A percentile compares a stretch with the other conserved stretches of the same genome.
Evolutionary conservation across 2,888 invertebrate species (phyloP).

Genomic region (Patella depressa): DNA sequence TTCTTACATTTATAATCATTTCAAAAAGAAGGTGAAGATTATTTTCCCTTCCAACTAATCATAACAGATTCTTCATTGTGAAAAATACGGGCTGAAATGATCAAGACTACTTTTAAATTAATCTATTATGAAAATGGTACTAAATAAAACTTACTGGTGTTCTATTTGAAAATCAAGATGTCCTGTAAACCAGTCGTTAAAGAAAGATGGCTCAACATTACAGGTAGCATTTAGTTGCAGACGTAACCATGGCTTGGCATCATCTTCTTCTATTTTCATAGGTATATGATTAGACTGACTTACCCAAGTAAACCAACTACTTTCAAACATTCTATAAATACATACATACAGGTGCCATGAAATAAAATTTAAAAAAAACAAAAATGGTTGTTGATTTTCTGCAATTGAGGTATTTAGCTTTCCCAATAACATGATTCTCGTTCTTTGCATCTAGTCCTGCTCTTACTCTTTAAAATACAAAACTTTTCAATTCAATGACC

Average conservation of each 20-base stretch:
- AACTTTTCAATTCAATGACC: constrained; percentile 13
- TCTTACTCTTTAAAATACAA: not conserved
- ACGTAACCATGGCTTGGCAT: constrained; percentile 42
- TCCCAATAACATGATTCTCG: too few species aligned
- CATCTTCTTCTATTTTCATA: constrained; percentile 54
- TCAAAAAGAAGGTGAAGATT: too few species aligned
- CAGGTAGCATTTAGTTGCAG: constrained; percentile 51
- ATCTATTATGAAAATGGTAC: not conserved
- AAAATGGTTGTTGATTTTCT: too few species aligned
- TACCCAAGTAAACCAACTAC: constrained; percentile 56
- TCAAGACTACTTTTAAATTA: not conserved
- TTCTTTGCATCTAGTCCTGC: not conserved
- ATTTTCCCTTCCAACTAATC: too few species aligned
- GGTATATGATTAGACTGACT: constrained; percentile 60
- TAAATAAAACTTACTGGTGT: constrained; percentile 54
- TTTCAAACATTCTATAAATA: constrained; percentile 22
- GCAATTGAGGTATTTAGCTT: too few species aligned
- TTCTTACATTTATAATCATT: too few species aligned
- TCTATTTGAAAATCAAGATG: constrained; percentile 65
- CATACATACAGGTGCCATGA: not conserved
- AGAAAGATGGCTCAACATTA: constrained; percentile 48
- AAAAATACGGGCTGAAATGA: not conserved
- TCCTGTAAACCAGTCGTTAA: constrained; percentile 66
- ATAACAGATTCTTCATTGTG: too few species aligned
- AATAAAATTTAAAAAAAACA: not conserved